Evolutionary conservation across 2,797 vertebrate species (phyloP), one percentile per base, ranked within the genome.

Genomic region (Hapalemur alaotrensis): DNA sequence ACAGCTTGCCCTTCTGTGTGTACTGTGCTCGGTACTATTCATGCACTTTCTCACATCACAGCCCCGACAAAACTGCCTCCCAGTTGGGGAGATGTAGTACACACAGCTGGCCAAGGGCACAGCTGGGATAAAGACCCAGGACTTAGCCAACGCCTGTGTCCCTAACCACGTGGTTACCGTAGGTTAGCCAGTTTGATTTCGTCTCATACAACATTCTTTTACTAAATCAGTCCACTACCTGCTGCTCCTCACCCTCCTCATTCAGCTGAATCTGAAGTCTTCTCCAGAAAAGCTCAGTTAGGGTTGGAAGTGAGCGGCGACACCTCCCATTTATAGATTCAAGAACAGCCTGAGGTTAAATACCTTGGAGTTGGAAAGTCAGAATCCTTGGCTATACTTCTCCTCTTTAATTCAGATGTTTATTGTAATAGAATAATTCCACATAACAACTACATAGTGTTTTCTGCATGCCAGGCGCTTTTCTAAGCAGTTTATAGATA

Each of bases 211-310:
- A 52, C 8, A 48, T 80, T 67, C 14, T 12, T 23, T 54, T 54
- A 90, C 30, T 23, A 25, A 61, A 82, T 28, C 22, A 43, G 54
- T 78, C 46, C 87, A 9, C 22, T 41, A 1, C 81, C 69, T 32
- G 59, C 25, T 79, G 28, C 13, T 86, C n/a, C 25, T 85, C 5
- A 12, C 70, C 11, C n/a, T 73, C 15, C 20, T 94, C 20, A 48
- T 38, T 94, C 35, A 67, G 61, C n/a, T 13, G 17, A 50, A 41
- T 41, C 30, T 5, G 25, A 91, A 10, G 32, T 61, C 43, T 92
- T 79, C 43, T 83, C 50, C 57, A 72, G 54, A 46, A 95, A 93
- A 96, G n/a, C 17, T 95, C 52, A 91, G 9, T 41, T 52, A 48
- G 25, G 48, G 15, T 7, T 88, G 35, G 5, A 88, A 91, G 9